Conservation (phyloP, 1,140 invertebrate genomes). For the Calosoma granatense region DNA sequence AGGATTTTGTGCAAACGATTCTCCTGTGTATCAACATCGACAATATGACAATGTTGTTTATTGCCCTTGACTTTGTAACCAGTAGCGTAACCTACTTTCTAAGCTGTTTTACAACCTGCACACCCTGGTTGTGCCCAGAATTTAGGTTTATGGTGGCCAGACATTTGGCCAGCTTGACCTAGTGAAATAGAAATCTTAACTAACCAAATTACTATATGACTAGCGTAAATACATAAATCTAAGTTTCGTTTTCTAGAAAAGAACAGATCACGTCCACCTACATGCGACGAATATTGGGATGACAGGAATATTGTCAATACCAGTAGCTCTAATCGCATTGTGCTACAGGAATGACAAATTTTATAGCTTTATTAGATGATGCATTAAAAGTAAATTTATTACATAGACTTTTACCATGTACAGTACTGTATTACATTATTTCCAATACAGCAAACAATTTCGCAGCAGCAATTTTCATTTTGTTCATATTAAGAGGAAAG, state of each 20-base stretch:
- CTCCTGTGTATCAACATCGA: neutral
- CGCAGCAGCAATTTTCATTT: too few species aligned
- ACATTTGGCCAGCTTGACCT: constrained; percentile 2
- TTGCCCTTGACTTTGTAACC: constrained; percentile 7
- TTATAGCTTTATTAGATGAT: too few species aligned
- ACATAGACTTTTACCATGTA: too few species aligned
- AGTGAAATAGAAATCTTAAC: constrained; percentile 5
- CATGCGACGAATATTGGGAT: neutral
- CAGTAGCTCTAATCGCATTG: too few species aligned
- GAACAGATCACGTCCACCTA: neutral
- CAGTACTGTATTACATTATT: too few species aligned
- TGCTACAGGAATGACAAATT: too few species aligned
- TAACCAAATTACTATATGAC: constrained; percentile 3
- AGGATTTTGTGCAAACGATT: neutral
- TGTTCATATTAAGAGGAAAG: too few species aligned
- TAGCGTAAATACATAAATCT: constrained; percentile 1
- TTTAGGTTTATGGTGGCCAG: constrained; percentile 5
- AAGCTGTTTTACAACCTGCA: constrained; percentile 1
- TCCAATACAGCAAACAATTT: too few species aligned
- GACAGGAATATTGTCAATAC: too few species aligned
- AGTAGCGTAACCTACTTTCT: constrained; percentile 6
- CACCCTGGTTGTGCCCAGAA: neutral
- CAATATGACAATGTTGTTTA: neutral
- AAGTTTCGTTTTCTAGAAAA: constrained; percentile 3
- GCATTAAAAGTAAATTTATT: too few species aligned